phyloP scores from a whole-genome alignment of 2,113 vertebrate genomes.

The Sapayoa aenigma region DNA sequence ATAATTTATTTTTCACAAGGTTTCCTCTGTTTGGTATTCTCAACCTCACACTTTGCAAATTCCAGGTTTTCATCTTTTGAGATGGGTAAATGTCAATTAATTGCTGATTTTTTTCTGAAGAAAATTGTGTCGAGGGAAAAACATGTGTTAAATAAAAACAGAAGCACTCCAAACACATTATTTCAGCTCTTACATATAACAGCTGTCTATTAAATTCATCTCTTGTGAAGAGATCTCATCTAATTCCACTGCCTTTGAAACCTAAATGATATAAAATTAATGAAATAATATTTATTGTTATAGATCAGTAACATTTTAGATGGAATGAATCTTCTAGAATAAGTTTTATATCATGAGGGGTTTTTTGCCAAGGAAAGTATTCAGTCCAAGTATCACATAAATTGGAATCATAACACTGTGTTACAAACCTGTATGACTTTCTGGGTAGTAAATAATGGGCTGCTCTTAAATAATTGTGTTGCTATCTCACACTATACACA shows the following conservation, averaged over 20 bases:
- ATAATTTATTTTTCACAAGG: neutral
- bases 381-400: neutral
- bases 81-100: neutral
- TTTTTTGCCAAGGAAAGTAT: neutral
- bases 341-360: neutral
- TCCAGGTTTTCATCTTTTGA: neutral
- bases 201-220: conserved; percentile 4
- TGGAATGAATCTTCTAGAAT: neutral
- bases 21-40: neutral
- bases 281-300: conserved; percentile 1
- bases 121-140: neutral
- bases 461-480: neutral
- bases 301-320: neutral
- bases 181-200: neutral
- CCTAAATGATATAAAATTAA: neutral
- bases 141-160: neutral
- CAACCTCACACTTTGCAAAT: neutral
- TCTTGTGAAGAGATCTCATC: neutral
- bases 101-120: conserved; percentile 8
- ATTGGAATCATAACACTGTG: neutral
- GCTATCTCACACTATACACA: neutral
- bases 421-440: neutral
- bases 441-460: neutral
- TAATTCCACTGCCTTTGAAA: neutral
- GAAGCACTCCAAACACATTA: neutral